phyloP scores from a whole-genome alignment of 1,140 invertebrate genomes.

The Pseudomyrmex pallidus region DNA sequence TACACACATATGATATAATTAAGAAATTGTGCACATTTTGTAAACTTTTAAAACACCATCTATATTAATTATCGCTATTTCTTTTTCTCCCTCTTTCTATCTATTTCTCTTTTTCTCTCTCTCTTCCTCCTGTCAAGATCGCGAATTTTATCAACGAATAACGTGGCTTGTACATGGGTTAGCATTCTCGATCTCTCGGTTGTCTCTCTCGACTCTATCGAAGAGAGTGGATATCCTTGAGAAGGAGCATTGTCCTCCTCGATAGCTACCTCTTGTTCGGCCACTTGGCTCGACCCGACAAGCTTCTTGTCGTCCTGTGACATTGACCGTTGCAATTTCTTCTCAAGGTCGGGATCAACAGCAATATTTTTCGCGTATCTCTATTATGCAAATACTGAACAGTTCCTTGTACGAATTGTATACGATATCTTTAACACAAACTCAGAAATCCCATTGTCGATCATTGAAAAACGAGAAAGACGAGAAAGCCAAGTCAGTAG shows the following conservation, averaged over 20 bases:
- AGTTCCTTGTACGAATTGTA: background rate
- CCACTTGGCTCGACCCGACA: conserved; percentile 38
- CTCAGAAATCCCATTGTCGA: background rate
- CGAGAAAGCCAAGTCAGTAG: no score
- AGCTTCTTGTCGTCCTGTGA: conserved; percentile 62
- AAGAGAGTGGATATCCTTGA: conserved; percentile 77
- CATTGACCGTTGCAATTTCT: conserved; percentile 68
- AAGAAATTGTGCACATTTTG: no score
- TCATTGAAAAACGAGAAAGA: no score
- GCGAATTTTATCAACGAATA: conserved; percentile 3
- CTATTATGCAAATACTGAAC: conserved; percentile 3
- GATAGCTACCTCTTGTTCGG: conserved; percentile 68
- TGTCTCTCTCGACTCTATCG: conserved; percentile 10
- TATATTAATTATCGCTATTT: no score
- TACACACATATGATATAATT: no score
- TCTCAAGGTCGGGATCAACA: conserved; percentile 23
- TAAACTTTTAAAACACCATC: no score
- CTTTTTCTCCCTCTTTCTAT: background rate
- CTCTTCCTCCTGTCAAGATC: background rate
- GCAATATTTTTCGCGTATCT: conserved; percentile 4
- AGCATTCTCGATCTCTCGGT: conserved; percentile 29
- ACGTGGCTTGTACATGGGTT: conserved; percentile 14
- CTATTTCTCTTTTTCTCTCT: background rate
- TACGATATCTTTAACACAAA: background rate
- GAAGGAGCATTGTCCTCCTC: conserved; percentile 78